Evolutionary conservation across 2,113 vertebrate species (phyloP), one percentile per base, ranked within the genome.

Genomic region (Sander vitreus): DNA sequence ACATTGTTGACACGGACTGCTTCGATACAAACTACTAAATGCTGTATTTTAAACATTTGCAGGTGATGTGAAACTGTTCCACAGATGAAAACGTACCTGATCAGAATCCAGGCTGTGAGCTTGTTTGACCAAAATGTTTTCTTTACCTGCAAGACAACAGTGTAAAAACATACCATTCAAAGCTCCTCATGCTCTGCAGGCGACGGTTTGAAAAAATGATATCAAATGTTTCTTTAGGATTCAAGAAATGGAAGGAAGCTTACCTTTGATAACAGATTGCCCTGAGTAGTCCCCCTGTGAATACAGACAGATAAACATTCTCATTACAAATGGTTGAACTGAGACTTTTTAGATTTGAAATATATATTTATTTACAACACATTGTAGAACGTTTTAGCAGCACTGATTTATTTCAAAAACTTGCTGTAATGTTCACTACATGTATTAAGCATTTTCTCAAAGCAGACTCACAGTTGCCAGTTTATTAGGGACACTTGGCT

Each of bases 61-160:
- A 65, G 47, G 13, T 15, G 9, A 71, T 45, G 16, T 30, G 2
- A 36, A 57, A 62, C 39, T 30, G 8, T 5, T 27, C 4, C n/a
- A 54, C 23, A 66, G 2, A 59, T 16, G 19, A 12, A 66, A 8
- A 55, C 71, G 89, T 96, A 99, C 97, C 95, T 97, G 96, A 21
- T 96, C 96, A 80, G 92, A 91, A 85, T 96, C 91, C 85, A 97
- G 93, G 9, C 88, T 94, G 21, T 96, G 93, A 81, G 96, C 92
- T 93, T 97, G 97, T 76, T 96, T 97, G 73, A 96, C 93, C 58
- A 97, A 92, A 55, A 93, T 18, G 36, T 96, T 97, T 94, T 99
- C 97, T 95, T 97, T 99, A 71, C 97, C 98, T 99, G 90, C 39
- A 88, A 88, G 59, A 89, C 91, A 43, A 81, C 84, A 85, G 15